Conservation (phyloP, 2,797 vertebrate genomes). For the Crypturellus tataupa region DNA sequence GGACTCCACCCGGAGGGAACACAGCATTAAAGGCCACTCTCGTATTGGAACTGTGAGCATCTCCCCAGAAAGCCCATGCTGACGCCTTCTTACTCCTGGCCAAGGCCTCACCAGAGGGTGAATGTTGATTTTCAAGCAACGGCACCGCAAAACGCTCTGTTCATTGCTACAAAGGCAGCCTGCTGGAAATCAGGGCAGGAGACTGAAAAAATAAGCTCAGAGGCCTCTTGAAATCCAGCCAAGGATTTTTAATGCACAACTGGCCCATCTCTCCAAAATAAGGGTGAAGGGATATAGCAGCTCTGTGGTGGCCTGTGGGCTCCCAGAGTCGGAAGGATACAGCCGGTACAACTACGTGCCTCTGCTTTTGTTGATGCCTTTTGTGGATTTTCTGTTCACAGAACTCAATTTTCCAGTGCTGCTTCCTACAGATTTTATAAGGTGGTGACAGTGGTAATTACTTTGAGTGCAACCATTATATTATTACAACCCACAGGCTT, state of each 20-base stretch:
- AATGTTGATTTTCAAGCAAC: background rate
- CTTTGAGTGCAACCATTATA: background rate
- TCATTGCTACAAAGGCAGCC: background rate
- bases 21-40: background rate
- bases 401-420: background rate
- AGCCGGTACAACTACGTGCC: background rate
- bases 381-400: background rate
- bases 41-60: background rate
- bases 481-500: background rate
- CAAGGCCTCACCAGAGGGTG: accelerated
- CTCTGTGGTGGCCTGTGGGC: background rate
- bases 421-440: background rate
- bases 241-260: background rate
- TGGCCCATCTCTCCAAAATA: background rate
- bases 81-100: background rate
- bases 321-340: background rate
- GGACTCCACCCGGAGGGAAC: background rate
- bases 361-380: background rate
- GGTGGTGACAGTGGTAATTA: background rate
- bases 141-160: background rate
- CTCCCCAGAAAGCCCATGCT: background rate
- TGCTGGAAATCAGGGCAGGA: background rate
- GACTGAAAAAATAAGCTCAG: background rate
- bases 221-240: background rate
- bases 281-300: background rate